Evolutionary conservation across 2,888 invertebrate species (phyloP), one percentile per base, ranked within the genome.

Genomic region (Leucoma salicis): DNA sequence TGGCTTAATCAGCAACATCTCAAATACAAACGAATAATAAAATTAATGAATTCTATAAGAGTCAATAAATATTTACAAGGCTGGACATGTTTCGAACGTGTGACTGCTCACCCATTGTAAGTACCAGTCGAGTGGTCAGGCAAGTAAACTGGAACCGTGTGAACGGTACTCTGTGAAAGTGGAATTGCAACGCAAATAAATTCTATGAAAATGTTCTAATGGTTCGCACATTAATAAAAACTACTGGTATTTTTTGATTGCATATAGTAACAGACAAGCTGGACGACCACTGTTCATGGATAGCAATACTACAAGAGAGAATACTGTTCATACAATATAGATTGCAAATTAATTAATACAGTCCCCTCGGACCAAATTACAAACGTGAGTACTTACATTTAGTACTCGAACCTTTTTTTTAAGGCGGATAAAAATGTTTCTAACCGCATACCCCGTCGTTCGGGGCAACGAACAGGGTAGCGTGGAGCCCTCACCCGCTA

Each of bases 121-220:
- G 41, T 42, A 39, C 39, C 25, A 38, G 51, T 48, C 52, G 37
- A 69, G 62, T 62, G 42, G 56, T 50, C 52, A 44, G 47, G 51
- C 65, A 33, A 70, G 64, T 66, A 45, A 52, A 68, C 60, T 63
- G 50, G 57, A 41, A 47, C 51, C 43, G 58, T 63, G 57, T 53
- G 61, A 74, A 70, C 67, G 66, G 42, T 52, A 50, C 58, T 43
- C 49, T 57, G 73, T 58, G 74, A 81, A 80, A 82, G 79, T 78
- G 61, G 72, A 61, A 54, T 41, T 48, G 46, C 43, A 50, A 49
- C 32, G 49, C 46, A 50, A 52, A 70, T 68, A 72, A 74, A 74
- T 77, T 74, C 74, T 71, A 72, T 74, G 76, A 70, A 77, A 80
- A 74, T 68, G 65, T 54, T n/a, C n/a, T n/a, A n/a, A 57, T 51